Evolutionary conservation across 37 sponge, comb jelly and placozoan genomes (phyloP).

Genomic region (Chondrosia reniformis): DNA sequence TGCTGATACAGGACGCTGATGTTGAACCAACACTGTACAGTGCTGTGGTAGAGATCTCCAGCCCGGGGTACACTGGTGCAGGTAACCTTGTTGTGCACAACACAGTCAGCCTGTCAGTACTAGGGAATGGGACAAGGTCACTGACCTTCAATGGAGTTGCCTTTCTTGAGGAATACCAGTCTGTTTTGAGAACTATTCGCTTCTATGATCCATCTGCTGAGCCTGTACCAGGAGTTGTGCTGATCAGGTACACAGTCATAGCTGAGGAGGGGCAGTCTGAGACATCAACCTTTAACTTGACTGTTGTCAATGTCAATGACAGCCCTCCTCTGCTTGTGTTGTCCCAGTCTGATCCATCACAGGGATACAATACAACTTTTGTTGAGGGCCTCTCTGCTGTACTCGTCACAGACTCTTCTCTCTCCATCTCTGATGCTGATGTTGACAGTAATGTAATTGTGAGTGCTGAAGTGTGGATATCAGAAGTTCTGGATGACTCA

Average conservation of each 20-base stretch:
- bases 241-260: constrained; percentile 29
- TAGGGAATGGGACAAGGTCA: constrained; percentile 33
- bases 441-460: constrained; percentile 23
- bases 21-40: constrained; percentile 23
- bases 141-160: constrained; percentile 26
- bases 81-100: constrained; percentile 9
- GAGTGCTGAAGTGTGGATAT: constrained; percentile 34
- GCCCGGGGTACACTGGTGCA: neutral
- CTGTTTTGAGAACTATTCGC: constrained; percentile 14
- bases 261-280: neutral
- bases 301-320: constrained; percentile 49
- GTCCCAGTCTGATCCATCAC: constrained; percentile 15
- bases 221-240: constrained; percentile 8
- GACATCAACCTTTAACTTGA: constrained; percentile 9
- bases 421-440: constrained; percentile 56
- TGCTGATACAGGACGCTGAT: constrained; percentile 48
- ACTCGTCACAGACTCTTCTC: constrained; percentile 24
- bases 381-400: constrained; percentile 46
- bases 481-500: constrained; percentile 10
- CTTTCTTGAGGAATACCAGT: constrained; percentile 17
- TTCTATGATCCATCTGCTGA: constrained; percentile 43
- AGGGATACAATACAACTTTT: constrained; percentile 30
- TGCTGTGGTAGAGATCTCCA: neutral
- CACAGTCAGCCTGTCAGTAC: neutral
- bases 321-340: constrained; percentile 31